A percentile compares a stretch with the other conserved stretches of the same genome.
Conservation (phyloP, 2,113 vertebrate species). For the Xenopus borealis region DNA sequence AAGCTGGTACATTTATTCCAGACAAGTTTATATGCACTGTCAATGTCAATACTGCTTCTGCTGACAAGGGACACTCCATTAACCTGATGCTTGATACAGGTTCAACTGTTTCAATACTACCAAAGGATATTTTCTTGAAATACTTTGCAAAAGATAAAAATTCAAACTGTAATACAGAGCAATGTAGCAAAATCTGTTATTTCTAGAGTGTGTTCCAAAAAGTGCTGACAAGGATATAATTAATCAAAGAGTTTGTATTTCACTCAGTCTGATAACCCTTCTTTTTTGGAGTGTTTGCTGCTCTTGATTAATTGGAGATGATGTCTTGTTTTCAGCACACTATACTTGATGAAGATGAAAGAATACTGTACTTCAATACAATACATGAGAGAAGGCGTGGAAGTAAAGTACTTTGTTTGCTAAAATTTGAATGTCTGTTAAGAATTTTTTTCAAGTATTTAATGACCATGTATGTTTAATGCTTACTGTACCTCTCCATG, state of each 20-base stretch:
- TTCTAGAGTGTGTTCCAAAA: background rate
- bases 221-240: background rate
- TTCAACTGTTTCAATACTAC: too few relatives aligned
- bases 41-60: too few relatives aligned
- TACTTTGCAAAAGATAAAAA: too few relatives aligned
- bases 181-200: too few relatives aligned
- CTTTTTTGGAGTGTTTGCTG: slow-evolving; percentile 7
- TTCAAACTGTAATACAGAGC: too few relatives aligned
- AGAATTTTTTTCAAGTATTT: background rate
- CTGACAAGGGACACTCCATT: too few relatives aligned
- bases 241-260: background rate
- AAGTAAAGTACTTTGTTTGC: slow-evolving; percentile 12
- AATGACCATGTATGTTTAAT: too few relatives aligned
- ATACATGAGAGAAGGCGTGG: slow-evolving; percentile 18
- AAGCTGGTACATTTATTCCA: too few relatives aligned
- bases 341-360: slow-evolving; percentile 22
- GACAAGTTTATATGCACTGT: too few relatives aligned
- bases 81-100: too few relatives aligned
- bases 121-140: too few relatives aligned
- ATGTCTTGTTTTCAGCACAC: slow-evolving; percentile 1
- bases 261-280: slow-evolving; percentile 3
- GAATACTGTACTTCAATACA: background rate
- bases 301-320: slow-evolving; percentile 31
- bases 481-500: too few relatives aligned
- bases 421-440: slow-evolving; percentile 15